Percentiles rank a stretch among this genome's conserved stretches.
phyloP scores from a whole-genome alignment of 2,113 vertebrate species.

The human region DNA sequence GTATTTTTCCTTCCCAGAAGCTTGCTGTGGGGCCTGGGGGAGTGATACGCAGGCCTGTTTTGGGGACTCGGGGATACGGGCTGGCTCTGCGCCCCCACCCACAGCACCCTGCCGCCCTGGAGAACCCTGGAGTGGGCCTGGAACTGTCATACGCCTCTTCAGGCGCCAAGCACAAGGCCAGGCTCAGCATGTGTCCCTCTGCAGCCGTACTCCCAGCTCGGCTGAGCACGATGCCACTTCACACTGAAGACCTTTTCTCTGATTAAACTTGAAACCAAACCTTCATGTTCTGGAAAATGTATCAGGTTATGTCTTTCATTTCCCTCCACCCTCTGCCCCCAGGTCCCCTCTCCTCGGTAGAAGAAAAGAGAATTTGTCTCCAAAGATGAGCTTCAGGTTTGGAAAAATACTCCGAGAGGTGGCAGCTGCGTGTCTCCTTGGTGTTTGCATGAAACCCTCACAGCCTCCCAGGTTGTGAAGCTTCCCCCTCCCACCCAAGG shows the following conservation, averaged over 20 bases:
- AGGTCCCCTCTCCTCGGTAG: not conserved
- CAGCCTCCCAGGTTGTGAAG: too few species aligned
- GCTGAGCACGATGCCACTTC: not conserved
- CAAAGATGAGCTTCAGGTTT: not conserved
- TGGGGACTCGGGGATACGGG: not conserved
- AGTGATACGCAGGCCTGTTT: fast-evolving
- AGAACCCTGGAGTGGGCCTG: not conserved
- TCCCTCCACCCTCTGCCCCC: not conserved
- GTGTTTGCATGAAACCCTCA: not conserved
- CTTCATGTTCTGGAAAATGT: not conserved
- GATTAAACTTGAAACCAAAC: constrained; percentile 38
- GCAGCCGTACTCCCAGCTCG: fast-evolving
- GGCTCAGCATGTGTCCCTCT: fast-evolving
- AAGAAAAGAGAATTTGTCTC: not conserved
- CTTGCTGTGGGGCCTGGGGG: too few species aligned
- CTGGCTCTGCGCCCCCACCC: not conserved
- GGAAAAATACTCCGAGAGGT: not conserved
- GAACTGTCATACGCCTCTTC: not conserved
- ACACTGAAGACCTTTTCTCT: constrained; percentile 41
- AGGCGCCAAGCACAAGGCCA: fast-evolving
- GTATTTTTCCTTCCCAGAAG: fast-evolving
- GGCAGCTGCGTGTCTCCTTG: fast-evolving
- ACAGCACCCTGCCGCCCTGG: fast-evolving
- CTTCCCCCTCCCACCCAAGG: fast-evolving
- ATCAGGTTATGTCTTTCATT: not conserved